phyloP scores from a whole-genome alignment of 2,797 vertebrate genomes.

The Allobates femoralis region DNA sequence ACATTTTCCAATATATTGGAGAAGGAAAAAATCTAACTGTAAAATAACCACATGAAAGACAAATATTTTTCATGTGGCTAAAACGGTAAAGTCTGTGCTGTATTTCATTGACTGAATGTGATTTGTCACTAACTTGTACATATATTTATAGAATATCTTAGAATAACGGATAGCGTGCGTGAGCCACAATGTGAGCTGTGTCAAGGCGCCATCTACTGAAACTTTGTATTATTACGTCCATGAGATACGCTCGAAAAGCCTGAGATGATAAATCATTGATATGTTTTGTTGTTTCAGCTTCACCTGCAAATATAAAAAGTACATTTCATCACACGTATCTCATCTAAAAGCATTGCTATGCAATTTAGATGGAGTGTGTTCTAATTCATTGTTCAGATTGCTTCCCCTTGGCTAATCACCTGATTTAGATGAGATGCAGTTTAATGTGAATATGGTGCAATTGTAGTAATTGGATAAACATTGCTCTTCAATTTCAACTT shows the following conservation, averaged over 20 bases:
- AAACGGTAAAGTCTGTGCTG: background rate
- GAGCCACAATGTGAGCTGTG: slow-evolving; percentile 35
- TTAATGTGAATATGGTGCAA: slow-evolving; percentile 54
- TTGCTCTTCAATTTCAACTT: slow-evolving; percentile 57
- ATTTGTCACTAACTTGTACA: slow-evolving; percentile 31
- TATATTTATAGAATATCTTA: slow-evolving; percentile 44
- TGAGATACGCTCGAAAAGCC: background rate
- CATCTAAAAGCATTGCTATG: slow-evolving; percentile 43
- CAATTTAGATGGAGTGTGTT: slow-evolving; percentile 37
- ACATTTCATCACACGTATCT: slow-evolving; percentile 42
- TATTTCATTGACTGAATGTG: slow-evolving; percentile 25
- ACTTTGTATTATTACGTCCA: slow-evolving; percentile 39
- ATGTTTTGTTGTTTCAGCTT: slow-evolving; percentile 43
- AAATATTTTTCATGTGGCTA: slow-evolving; percentile 26
- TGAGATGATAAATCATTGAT: slow-evolving; percentile 47
- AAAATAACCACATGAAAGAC: slow-evolving; percentile 7
- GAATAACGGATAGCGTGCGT: background rate
- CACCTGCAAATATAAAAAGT: slow-evolving; percentile 51
- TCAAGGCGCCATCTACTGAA: slow-evolving; percentile 61
- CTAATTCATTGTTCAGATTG: slow-evolving; percentile 58
- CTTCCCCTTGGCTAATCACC: slow-evolving; percentile 61
- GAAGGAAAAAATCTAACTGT: background rate
- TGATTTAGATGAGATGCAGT: slow-evolving; percentile 60
- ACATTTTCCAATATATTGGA: background rate
- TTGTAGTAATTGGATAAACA: slow-evolving; percentile 56